Evolutionary conservation across 1,140 invertebrate genomes (phyloP).

Genomic region (Drosophila cardini): DNA sequence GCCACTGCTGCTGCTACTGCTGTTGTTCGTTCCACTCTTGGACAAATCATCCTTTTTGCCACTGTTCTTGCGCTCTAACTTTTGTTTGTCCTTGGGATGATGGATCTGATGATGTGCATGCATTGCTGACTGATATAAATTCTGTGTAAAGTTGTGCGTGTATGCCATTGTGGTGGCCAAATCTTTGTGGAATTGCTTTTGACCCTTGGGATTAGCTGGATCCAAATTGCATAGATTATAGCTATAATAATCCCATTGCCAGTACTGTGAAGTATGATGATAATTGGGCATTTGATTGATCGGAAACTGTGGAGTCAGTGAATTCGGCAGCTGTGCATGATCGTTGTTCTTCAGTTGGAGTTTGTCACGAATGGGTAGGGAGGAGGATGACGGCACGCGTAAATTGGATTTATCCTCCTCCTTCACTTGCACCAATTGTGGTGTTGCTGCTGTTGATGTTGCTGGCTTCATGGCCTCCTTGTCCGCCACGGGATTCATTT

Average conservation of each 20-base stretch:
- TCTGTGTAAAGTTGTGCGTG: constrained; percentile 78
- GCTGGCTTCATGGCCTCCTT: constrained; percentile 45
- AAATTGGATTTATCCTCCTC: constrained; percentile 67
- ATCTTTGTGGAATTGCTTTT: constrained; percentile 84
- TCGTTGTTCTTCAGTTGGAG: constrained; percentile 68
- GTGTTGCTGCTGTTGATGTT: no score
- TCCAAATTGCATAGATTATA: constrained; percentile 87
- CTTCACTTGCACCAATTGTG: constrained; percentile 66
- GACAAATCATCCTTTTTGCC: constrained; percentile 69
- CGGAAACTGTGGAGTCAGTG: constrained; percentile 86
- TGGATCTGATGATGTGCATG: constrained; percentile 79
- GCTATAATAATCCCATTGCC: constrained; percentile 87
- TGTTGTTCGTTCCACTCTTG: constrained; percentile 36
- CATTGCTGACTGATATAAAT: constrained; percentile 80
- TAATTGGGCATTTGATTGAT: constrained; percentile 88
- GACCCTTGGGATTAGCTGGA: constrained; percentile 71
- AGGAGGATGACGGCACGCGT: constrained; percentile 9
- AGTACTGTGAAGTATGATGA: constrained; percentile 87
- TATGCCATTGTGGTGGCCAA: constrained; percentile 83
- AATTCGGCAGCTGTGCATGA: constrained; percentile 67
- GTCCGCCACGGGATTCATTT: constrained; percentile 36
- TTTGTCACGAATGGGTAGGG: constrained; percentile 62
- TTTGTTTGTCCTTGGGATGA: constrained; percentile 77
- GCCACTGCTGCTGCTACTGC: no score
- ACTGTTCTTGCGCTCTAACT: constrained; percentile 66